phyloP scores from a whole-genome alignment of 2,888 invertebrate genomes.

The Suillia variegata region DNA sequence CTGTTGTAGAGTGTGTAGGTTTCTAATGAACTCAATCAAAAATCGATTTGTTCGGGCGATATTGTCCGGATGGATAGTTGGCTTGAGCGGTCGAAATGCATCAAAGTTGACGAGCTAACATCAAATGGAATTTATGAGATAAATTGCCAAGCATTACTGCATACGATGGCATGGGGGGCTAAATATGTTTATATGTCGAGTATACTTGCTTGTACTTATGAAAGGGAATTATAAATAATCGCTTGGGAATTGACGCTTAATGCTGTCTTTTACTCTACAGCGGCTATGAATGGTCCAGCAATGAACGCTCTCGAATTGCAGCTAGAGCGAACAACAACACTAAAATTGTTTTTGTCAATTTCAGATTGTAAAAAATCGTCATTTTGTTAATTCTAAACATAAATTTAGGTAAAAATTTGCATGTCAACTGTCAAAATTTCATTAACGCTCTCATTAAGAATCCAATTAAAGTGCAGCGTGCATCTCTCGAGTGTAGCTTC shows the following conservation, averaged over 20 bases:
- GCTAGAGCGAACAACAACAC: too few species aligned
- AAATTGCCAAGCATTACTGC: conserved; percentile 41
- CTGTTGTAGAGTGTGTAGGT: conserved; percentile 15
- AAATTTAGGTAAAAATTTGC: conserved; percentile 15
- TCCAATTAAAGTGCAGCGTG: conserved; percentile 35
- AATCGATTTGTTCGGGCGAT: conserved; percentile 54
- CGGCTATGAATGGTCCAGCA: background rate
- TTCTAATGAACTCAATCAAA: conserved; percentile 58
- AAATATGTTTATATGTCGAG: conserved; percentile 6
- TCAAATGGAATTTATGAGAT: conserved; percentile 55
- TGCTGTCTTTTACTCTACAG: background rate
- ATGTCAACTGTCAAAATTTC: conserved; percentile 52
- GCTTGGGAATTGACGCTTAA: conserved; percentile 18
- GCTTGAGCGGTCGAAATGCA: conserved; percentile 9
- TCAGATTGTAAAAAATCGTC: too few species aligned
- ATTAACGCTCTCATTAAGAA: conserved; percentile 50
- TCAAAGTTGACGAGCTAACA: conserved; percentile 28
- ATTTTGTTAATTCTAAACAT: too few species aligned
- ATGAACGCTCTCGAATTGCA: background rate
- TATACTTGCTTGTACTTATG: conserved; percentile 23
- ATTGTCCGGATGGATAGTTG: conserved; percentile 13
- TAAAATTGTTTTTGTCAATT: too few species aligned
- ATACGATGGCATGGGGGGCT: conserved; percentile 15
- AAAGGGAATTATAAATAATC: conserved; percentile 55
- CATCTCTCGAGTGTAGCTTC: background rate